Conservation (phyloP, 2,888 invertebrate genomes). For the Masnerella sp. region DNA sequence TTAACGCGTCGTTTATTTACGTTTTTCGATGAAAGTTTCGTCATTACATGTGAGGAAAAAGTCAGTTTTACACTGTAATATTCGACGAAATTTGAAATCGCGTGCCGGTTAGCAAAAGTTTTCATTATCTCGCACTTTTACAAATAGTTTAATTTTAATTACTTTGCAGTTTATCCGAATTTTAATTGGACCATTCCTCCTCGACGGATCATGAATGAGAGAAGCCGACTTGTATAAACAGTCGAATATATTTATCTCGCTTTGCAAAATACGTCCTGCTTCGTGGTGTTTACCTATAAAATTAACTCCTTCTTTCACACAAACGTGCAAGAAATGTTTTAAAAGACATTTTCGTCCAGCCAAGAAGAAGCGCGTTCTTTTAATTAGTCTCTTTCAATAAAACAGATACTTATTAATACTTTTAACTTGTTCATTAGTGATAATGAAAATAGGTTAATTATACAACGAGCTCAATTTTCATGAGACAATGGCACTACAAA, state of each 20-base stretch:
- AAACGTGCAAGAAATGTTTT: conserved; percentile 17
- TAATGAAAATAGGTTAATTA: conserved; percentile 1
- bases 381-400: conserved; percentile 5
- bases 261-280: conserved; percentile 22
- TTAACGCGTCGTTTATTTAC: conserved; percentile 24
- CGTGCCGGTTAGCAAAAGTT: too few relatives aligned
- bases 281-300: conserved; percentile 33
- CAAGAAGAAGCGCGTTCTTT: conserved; percentile 1
- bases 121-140: conserved; percentile 4
- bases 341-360: background rate
- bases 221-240: conserved; percentile 6
- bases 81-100: too few relatives aligned
- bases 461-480: too few relatives aligned
- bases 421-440: background rate
- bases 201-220: background rate
- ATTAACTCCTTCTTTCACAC: conserved; percentile 21
- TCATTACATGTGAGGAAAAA: background rate
- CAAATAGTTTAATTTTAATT: conserved; percentile 14
- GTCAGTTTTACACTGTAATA: too few relatives aligned
- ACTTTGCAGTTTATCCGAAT: conserved; percentile 16
- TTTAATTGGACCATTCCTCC: conserved; percentile 16
- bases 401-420: background rate
- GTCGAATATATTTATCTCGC: conserved; percentile 22
- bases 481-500: too few relatives aligned
- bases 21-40: too few relatives aligned